Evolutionary conservation across 2,113 vertebrate genomes (phyloP).

Genomic region (Callionymus lyra): DNA sequence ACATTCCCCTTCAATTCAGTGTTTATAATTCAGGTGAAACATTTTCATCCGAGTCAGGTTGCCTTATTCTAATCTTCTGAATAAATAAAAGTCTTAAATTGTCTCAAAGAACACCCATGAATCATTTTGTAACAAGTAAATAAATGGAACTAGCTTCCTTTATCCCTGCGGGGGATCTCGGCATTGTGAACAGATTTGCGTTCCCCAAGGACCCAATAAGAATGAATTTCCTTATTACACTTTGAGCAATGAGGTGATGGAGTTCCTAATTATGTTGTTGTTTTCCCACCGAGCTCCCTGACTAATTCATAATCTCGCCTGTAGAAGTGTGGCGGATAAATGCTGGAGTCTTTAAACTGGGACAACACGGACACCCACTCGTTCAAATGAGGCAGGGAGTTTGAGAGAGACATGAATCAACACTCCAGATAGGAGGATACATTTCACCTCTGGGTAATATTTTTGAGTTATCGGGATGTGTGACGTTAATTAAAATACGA

Average conservation of each 20-base stretch:
- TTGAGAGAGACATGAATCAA: constrained; percentile 14
- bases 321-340: constrained; percentile 32
- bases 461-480: neutral
- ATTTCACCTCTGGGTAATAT: constrained; percentile 7
- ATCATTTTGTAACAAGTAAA: too few relatives aligned
- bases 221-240: constrained; percentile 27
- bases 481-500: constrained; percentile 9
- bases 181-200: too few relatives aligned
- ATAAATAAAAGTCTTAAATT: too few relatives aligned
- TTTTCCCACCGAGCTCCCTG: constrained; percentile 31
- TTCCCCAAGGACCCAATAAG: constrained; percentile 12
- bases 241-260: constrained; percentile 19
- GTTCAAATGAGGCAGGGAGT: constrained; percentile 13
- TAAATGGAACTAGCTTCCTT: too few relatives aligned
- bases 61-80: too few relatives aligned
- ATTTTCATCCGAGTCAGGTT: too few relatives aligned
- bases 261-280: constrained; percentile 47
- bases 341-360: constrained; percentile 10
- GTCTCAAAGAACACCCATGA: too few relatives aligned
- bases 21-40: too few relatives aligned
- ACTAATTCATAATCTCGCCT: constrained; percentile 41
- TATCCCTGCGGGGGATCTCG: too few relatives aligned
- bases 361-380: constrained; percentile 17
- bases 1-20: too few relatives aligned
- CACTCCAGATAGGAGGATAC: constrained; percentile 1